phyloP scores from a whole-genome alignment of 2,797 vertebrate genomes.

The Discoglossus pictus region DNA sequence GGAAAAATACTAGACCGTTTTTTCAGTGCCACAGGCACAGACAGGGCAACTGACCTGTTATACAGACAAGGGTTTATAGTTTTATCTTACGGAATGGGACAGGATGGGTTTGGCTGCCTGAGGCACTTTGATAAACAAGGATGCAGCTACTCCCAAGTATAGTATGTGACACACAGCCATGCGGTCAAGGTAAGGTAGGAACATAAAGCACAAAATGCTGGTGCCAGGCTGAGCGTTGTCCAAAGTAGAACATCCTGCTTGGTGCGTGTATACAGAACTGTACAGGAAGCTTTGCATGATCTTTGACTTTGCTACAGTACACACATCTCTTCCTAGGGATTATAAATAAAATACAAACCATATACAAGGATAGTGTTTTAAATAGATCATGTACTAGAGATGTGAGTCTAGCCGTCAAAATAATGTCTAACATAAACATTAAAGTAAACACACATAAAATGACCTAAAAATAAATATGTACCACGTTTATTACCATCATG shows the following conservation, averaged over 20 bases:
- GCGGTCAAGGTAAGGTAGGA: constrained; percentile 28
- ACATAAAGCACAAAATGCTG: constrained; percentile 7
- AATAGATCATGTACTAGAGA: no score
- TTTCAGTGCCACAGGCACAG: neutral
- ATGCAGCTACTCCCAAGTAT: constrained; percentile 48
- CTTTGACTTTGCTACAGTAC: constrained; percentile 25
- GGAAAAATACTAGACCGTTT: no score
- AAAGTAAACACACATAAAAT: no score
- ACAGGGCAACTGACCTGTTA: neutral
- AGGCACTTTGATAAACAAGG: constrained; percentile 47
- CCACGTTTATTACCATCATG: no score
- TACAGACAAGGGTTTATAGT: neutral
- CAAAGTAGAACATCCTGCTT: constrained; percentile 52
- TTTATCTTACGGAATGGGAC: constrained; percentile 49
- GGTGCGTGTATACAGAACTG: constrained; percentile 54
- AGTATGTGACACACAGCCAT: constrained; percentile 16
- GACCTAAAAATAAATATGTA: no score
- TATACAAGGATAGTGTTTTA: neutral
- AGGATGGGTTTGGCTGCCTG: constrained; percentile 51
- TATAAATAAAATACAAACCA: constrained; percentile 36
- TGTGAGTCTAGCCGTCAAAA: no score
- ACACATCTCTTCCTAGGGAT: constrained; percentile 32
- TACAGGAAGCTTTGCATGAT: constrained; percentile 56
- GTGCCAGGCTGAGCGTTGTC: constrained; percentile 57
- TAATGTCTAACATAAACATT: no score